These are phyloP conservation scores for Parotia lawesii DNA, from an alignment of 2,113 vertebrate species.

Conservation along the genomic window DNA sequence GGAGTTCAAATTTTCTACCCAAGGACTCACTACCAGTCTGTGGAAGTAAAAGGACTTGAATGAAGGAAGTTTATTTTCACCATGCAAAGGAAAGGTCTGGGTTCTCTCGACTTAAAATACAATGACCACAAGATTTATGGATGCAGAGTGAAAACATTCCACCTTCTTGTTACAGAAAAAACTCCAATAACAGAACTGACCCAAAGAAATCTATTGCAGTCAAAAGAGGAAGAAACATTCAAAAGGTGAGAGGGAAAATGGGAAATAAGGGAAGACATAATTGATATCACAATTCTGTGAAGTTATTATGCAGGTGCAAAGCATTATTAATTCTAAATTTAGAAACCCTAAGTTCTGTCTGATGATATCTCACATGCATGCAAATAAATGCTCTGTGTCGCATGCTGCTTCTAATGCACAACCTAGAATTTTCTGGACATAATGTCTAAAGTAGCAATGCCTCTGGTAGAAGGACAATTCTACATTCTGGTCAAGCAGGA, in stretches of 20 bases:
- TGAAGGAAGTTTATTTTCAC: background rate
- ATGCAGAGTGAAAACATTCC: background rate
- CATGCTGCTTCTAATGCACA: background rate
- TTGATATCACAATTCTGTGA: background rate
- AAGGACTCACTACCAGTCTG: background rate
- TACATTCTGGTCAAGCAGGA: background rate
- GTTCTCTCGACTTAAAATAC: background rate
- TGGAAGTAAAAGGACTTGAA: background rate
- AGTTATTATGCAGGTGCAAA: background rate
- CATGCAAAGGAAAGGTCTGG: background rate
- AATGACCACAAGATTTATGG: background rate
- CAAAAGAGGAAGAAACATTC: slow-evolving; percentile 6
- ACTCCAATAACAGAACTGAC: background rate
- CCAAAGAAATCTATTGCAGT: background rate
- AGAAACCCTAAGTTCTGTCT: background rate
- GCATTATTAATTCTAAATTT: background rate
- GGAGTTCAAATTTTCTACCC: background rate
- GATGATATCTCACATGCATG: background rate
- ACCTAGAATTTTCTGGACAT: background rate
- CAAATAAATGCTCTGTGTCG: background rate
- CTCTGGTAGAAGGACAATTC: background rate
- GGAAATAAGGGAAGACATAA: background rate
- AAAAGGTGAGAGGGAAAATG: slow-evolving; percentile 9
- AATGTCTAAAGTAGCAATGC: background rate
- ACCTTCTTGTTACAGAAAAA: slow-evolving; percentile 3